A percentile compares a stretch with the other conserved stretches of the same genome.
phyloP scores from a whole-genome alignment of 1,140 invertebrate species.

The Dinoponera quadriceps region DNA sequence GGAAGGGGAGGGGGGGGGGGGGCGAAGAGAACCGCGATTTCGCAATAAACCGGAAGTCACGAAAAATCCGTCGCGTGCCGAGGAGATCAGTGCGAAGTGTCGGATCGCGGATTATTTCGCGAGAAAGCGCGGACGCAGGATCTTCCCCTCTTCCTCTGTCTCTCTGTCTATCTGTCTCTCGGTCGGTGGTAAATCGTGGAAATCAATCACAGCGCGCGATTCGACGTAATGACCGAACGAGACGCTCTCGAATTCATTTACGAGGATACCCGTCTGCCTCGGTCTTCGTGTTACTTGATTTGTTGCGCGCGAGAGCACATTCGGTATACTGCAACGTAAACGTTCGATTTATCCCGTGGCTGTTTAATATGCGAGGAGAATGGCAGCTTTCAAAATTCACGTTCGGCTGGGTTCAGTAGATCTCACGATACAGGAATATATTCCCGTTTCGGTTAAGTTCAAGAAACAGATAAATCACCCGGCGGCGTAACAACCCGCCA shows the following conservation, averaged over 20 bases:
- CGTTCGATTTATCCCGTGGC: too few species aligned
- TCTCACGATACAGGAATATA: not conserved
- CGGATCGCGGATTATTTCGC: not conserved
- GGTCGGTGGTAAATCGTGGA: not conserved
- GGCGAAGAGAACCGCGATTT: constrained; percentile 30
- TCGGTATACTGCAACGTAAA: not conserved
- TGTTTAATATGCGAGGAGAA: constrained; percentile 14
- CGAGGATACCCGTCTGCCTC: not conserved
- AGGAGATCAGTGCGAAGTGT: constrained; percentile 36
- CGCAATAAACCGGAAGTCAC: not conserved
- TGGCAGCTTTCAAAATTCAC: not conserved
- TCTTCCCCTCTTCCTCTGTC: too few species aligned
- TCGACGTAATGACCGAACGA: not conserved
- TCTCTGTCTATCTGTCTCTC: not conserved
- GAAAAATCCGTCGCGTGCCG: not conserved
- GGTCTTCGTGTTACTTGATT: not conserved
- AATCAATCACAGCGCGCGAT: not conserved
- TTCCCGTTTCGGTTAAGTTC: not conserved
- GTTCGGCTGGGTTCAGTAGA: too few species aligned
- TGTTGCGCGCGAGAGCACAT: not conserved
- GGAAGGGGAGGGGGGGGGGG: too few species aligned
- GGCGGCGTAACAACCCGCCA: not conserved
- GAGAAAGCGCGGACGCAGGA: not conserved
- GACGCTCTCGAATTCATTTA: constrained; percentile 16
- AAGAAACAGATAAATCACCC: not conserved